phyloP scores from a whole-genome alignment of 2,797 vertebrate species.

The Agapornis canus region DNA sequence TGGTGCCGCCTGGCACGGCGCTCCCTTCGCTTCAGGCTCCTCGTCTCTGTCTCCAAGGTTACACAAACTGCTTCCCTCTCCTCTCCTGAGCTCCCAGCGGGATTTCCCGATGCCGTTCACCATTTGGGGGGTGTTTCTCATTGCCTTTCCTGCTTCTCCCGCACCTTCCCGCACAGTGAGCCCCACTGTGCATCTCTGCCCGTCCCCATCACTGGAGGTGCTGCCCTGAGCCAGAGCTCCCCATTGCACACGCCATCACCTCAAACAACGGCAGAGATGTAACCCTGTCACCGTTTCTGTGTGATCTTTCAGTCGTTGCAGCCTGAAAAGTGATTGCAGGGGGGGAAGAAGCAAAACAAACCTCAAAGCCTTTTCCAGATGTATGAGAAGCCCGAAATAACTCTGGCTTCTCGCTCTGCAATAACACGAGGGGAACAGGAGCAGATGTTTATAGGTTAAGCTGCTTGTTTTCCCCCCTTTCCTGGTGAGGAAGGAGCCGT shows the following conservation, averaged over 20 bases:
- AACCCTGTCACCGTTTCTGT: neutral
- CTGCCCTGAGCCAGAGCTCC: neutral
- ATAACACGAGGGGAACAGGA: neutral
- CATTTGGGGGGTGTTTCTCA: neutral
- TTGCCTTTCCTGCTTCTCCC: neutral
- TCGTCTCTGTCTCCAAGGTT: slow-evolving; percentile 69
- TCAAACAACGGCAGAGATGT: neutral
- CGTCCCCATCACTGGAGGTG: neutral
- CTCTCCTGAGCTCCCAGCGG: neutral
- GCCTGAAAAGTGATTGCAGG: neutral
- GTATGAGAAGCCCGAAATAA: neutral
- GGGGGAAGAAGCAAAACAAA: neutral
- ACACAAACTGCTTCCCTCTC: neutral
- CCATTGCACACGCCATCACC: fast-evolving
- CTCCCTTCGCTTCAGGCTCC: neutral
- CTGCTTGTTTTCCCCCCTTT: neutral
- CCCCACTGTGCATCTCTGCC: neutral
- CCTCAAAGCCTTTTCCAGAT: neutral
- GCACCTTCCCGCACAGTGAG: neutral
- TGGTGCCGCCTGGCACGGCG: fast-evolving
- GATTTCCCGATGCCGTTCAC: neutral
- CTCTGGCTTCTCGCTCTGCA: neutral
- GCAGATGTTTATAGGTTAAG: slow-evolving; percentile 43
- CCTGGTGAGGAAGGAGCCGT: neutral
- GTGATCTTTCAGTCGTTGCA: neutral